Conservation (phyloP, 2,797 vertebrate species). For the Melopsittacus undulatus region DNA sequence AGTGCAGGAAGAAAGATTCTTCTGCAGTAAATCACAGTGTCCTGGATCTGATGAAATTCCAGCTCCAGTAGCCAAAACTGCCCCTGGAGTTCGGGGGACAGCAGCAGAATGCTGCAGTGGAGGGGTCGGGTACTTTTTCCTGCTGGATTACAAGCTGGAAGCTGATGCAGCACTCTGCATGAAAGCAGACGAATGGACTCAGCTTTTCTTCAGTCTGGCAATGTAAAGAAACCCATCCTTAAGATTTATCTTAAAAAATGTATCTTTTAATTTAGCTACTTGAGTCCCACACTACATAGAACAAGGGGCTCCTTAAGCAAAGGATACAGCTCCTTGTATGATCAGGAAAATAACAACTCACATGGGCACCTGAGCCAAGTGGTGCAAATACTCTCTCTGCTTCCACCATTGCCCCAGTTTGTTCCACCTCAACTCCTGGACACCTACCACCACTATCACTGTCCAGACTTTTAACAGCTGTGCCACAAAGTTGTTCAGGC, state of each 20-base stretch:
- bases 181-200: neutral
- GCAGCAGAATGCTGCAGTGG: rapidly evolving
- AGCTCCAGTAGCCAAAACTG: neutral
- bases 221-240: neutral
- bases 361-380: rapidly evolving
- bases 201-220: neutral
- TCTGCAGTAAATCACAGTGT: neutral
- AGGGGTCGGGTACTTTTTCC: rapidly evolving
- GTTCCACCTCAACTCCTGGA: neutral
- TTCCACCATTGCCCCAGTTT: rapidly evolving
- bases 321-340: neutral
- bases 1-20: neutral
- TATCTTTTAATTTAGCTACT: neutral
- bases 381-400: neutral
- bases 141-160: neutral
- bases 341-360: rapidly evolving
- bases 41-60: neutral
- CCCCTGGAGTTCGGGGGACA: rapidly evolving
- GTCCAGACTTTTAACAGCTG: neutral
- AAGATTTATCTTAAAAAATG: neutral
- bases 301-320: neutral
- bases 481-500: neutral
- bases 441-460: rapidly evolving
- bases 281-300: neutral
- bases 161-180: neutral